Evolutionary conservation across 1,140 invertebrate genomes (phyloP).

Genomic region (Gonatopus flavifemur): DNA sequence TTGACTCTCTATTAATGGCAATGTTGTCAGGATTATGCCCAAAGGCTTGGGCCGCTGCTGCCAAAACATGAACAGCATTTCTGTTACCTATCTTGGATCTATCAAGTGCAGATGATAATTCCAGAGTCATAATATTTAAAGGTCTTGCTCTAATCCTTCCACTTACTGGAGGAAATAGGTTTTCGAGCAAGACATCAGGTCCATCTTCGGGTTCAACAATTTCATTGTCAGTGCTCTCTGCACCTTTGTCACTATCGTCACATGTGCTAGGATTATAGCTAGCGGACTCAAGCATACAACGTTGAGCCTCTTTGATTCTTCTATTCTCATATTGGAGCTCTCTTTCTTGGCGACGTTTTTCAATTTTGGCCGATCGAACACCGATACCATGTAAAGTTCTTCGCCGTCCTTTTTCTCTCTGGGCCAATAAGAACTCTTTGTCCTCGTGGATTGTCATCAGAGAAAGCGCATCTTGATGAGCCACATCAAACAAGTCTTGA

Average conservation of each 20-base stretch:
- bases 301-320: conserved; percentile 5
- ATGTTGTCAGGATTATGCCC: conserved; percentile 11
- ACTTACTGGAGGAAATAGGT: neutral
- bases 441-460: neutral
- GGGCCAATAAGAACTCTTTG: neutral
- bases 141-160: neutral
- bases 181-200: neutral
- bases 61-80: conserved; percentile 18
- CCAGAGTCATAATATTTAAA: neutral
- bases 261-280: neutral
- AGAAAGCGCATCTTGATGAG: neutral
- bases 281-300: conserved; percentile 1
- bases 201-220: neutral
- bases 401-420: neutral
- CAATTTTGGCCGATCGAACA: neutral
- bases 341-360: neutral
- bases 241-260: neutral
- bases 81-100: conserved; percentile 15
- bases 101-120: too few species aligned
- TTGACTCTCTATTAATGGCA: conserved; percentile 24
- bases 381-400: neutral
- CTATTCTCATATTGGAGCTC: conserved; percentile 9
- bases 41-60: conserved; percentile 18
- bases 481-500: neutral
- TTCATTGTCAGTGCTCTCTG: neutral